These are phyloP conservation scores for Meiosimyza decipiens DNA, from an alignment of 2,888 invertebrate genomes.

Conservation along the genomic window DNA sequence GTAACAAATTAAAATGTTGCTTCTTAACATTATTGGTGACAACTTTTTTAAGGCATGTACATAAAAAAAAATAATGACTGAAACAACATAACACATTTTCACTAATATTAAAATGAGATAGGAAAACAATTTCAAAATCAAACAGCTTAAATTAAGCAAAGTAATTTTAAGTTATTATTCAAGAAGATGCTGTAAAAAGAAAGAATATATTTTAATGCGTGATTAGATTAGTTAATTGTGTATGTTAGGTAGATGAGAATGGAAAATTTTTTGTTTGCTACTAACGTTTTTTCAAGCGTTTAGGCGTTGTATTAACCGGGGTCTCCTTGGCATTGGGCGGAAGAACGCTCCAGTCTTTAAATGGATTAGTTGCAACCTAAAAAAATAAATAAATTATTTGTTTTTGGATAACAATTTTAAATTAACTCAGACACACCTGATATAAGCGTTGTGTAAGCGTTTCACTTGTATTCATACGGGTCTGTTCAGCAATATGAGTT, in stretches of 20 bases:
- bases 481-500: slow-evolving; percentile 82
- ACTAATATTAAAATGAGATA: slow-evolving; percentile 18
- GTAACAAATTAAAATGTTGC: slow-evolving; percentile 28
- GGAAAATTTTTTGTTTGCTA: slow-evolving; percentile 43
- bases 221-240: slow-evolving; percentile 12
- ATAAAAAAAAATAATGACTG: slow-evolving; percentile 23
- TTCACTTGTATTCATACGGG: slow-evolving; percentile 74
- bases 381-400: slow-evolving; percentile 50
- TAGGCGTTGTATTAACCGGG: slow-evolving; percentile 62
- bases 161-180: slow-evolving; percentile 4
- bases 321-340: slow-evolving; percentile 60
- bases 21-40: slow-evolving; percentile 21
- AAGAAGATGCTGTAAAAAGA: slow-evolving; percentile 13
- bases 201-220: slow-evolving; percentile 15
- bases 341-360: slow-evolving; percentile 72
- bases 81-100: slow-evolving; percentile 23
- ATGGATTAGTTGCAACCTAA: slow-evolving; percentile 73
- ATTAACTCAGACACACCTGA: slow-evolving; percentile 67
- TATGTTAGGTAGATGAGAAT: slow-evolving; percentile 4
- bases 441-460: slow-evolving; percentile 74
- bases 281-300: slow-evolving; percentile 66
- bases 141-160: slow-evolving; percentile 22
- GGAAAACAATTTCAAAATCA: slow-evolving; percentile 18
- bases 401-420: slow-evolving; percentile 19
- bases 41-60: slow-evolving; percentile 9